These are phyloP conservation scores for Drosophila yakuba DNA, from an alignment of 1,140 invertebrate genomes.

Conservation along the genomic window DNA sequence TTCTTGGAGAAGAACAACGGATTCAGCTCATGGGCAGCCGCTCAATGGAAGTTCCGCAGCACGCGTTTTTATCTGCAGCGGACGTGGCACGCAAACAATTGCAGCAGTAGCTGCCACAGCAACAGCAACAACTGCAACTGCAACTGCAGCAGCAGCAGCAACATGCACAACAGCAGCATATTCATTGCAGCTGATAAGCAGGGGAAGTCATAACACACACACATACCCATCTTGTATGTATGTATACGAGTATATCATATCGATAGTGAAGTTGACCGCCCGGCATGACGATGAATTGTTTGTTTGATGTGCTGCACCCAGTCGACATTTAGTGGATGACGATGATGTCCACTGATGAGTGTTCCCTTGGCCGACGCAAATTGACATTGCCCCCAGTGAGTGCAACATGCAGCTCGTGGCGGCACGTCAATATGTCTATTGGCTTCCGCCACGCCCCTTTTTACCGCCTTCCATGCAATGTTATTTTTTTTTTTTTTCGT, in stretches of 20 bases:
- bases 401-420: slow-evolving; percentile 42
- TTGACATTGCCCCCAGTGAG: slow-evolving; percentile 66
- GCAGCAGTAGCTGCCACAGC: slow-evolving; percentile 12
- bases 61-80: slow-evolving; percentile 78
- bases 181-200: slow-evolving; percentile 63
- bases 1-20: slow-evolving; percentile 30
- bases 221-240: no score
- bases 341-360: slow-evolving; percentile 34
- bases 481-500: background rate
- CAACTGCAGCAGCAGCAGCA: slow-evolving; percentile 11
- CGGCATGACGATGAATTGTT: slow-evolving; percentile 45
- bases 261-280: slow-evolving; percentile 62
- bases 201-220: slow-evolving; percentile 8
- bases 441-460: slow-evolving; percentile 30
- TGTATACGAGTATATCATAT: slow-evolving; percentile 19
- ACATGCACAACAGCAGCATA: slow-evolving; percentile 25
- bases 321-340: slow-evolving; percentile 66
- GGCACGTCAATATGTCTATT: slow-evolving; percentile 28
- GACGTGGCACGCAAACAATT: slow-evolving; percentile 63
- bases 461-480: background rate
- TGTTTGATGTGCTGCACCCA: slow-evolving; percentile 56
- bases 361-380: slow-evolving; percentile 62
- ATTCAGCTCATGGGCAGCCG: slow-evolving; percentile 34
- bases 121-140: background rate
- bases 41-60: slow-evolving; percentile 62